Evolutionary conservation across 1,140 invertebrate genomes (phyloP), one percentile per base, ranked within the genome.

Genomic region (Brachystomella parvula): DNA sequence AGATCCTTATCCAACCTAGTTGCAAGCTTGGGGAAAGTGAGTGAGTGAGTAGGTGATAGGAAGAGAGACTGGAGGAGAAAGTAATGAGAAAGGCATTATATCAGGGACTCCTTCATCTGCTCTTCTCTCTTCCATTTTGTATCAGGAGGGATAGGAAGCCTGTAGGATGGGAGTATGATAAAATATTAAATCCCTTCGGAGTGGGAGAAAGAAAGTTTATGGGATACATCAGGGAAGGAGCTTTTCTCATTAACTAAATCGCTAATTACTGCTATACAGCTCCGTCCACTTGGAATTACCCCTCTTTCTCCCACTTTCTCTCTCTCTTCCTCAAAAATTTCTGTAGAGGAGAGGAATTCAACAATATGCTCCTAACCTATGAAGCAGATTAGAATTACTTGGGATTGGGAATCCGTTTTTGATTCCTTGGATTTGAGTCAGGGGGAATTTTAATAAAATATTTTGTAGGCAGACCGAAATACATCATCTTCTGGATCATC

Each of bases 171-270:
- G 49, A 53, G 12, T 12, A 53, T 53, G 49, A 53, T 53, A 53
- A 53, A 53, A 53, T 53, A 53, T 53, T 53, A 53, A 53, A 53
- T 53, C 49, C 49, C 49, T 53, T 26, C 12, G 24, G 49, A 26
- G 6, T 3, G 49, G 49, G 49, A 53, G 49, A 26, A 24, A 53
- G 49, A 53, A 26, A 26, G 12, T 53, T 53, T 53, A 53, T 53
- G 49, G 49, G 49, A 53, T 53, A 26, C 49, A 53, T 53, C 49
- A 53, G 49, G 49, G 49, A 53, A 53, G 24, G 21, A 24, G 49
- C 49, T 53, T 53, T 53, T 53, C 49, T 53, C 49, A 53, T 53
- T 53, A 53, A 53, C 49, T 53, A 53, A 53, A 53, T 53, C 49
- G 15, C 49, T 53, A 53, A 53, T 53, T 53, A 53, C 49, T 53